Base-by-base conservation (phyloP, 2,888 invertebrate genomes). In the Bhutanitis thaidina region DNA sequence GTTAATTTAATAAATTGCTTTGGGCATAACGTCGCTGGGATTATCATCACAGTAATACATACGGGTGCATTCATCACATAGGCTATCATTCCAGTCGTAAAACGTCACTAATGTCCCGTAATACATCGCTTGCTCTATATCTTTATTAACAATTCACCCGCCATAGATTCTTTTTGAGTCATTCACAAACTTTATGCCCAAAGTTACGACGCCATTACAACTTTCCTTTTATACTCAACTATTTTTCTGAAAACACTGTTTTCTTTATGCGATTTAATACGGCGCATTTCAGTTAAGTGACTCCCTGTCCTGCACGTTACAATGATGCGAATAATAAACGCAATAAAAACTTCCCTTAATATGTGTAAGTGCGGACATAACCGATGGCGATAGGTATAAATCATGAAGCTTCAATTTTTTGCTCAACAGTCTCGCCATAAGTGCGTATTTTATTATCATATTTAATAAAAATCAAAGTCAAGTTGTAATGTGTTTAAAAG, bases 241-340 rank as follows among this genome's bases (percentile, higher is more conserved):
- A 87, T 86, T 77, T 52, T 87, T 83, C 84, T 83, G 82, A 86
- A 88, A 88, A 88, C 80, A 81, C 71, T 84, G 85, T 87, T 86
- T 87, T 86, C 88, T 87, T 86, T 87, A 80, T 82, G 74, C 80
- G 72, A 81, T 87, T 86, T 86, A 76, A 78, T 86, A 82, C 77
- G 80, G 79, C 74, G 81, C 86, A 80, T 85, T 83, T 85, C 84
- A 74, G 78, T 82, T 83, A 81, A 83, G 80, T 83, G 81, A 85
- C 80, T 83, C 58, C 65, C 61, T 64, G 40, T 64, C 61, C 59
- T 74, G 71, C 62, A 7, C 34, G 70, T 72, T 65, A 83, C 88
- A 87, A 80, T 71, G 88, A 88, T 84, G 87, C 81, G 60, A 74
- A 80, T 77, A 78, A 79, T 76, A 79, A 77, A 76, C 61, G 67